Evolutionary conservation across 2,888 invertebrate species (phyloP).

Genomic region (Phengaris alcon): DNA sequence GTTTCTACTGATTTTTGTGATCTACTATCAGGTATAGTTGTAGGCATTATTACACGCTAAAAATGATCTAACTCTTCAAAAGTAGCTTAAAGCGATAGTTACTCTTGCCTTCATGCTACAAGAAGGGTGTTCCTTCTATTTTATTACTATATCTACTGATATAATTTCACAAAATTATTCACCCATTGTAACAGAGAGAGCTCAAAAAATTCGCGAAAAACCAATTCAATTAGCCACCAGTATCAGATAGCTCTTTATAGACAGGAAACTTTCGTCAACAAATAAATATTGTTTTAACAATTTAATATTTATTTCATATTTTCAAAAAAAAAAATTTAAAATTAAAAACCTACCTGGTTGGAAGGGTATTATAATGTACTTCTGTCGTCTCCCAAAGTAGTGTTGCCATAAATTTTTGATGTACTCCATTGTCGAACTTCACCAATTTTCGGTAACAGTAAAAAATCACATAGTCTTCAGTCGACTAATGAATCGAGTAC

Average conservation of each 20-base stretch:
- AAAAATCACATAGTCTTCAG: conserved; percentile 26
- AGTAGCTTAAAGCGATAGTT: not conserved
- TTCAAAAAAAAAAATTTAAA: not conserved
- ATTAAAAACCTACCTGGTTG: conserved; percentile 60
- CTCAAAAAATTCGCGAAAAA: conserved; percentile 48
- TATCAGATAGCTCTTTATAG: conserved; percentile 22
- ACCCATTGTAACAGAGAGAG: not conserved
- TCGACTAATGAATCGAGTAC: conserved; percentile 28
- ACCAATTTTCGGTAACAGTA: conserved; percentile 21
- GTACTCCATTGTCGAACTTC: conserved; percentile 54
- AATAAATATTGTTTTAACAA: not conserved
- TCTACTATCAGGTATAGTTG: not conserved
- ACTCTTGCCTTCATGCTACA: not conserved
- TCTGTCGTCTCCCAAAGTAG: conserved; percentile 60
- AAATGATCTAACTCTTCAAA: no score
- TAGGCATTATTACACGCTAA: no score
- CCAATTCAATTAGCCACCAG: conserved; percentile 44
- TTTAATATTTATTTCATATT: not conserved
- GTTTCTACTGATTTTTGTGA: not conserved
- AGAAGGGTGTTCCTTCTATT: not conserved
- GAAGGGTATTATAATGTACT: conserved; percentile 66
- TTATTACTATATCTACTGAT: not conserved
- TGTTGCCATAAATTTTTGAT: conserved; percentile 63
- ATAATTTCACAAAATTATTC: not conserved
- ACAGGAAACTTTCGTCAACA: conserved; percentile 3